Base-by-base conservation (phyloP, 2,113 vertebrate genomes). In the Lamprotornis superbus region DNA sequence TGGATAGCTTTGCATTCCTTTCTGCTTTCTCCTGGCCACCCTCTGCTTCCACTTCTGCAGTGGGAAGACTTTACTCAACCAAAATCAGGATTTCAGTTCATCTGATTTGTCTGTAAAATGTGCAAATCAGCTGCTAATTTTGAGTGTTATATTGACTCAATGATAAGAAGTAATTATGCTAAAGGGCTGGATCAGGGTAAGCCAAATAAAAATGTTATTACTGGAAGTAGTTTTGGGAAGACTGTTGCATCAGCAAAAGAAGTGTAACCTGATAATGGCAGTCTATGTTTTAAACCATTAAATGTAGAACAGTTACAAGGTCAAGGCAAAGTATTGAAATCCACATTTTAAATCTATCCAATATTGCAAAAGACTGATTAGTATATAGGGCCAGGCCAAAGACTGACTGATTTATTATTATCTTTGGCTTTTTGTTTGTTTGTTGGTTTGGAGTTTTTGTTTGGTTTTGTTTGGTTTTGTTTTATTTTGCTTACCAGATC, bases 171-270 rank as follows among this genome's bases (percentile, higher is more conserved):
- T 97, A 93, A 94, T 95, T 93, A 74, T 63, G 75, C 50, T 67
- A 31, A 83, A 77, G 53, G 67, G 5, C 92, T 93, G 83, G 31
- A 74, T 92, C 31, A 49, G 22, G 49, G 65, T 90, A 86, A 96
- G 95, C 81, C 35, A 94, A 95, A 81, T 47, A 95, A 93, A 94
- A 93, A 68, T 75, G 50, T 90, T 89, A 64, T 91, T 97, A 42
- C 82, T 95, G 96, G 87, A 96, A 96, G 68, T 73, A 52, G 16
- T 87, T 88, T 77, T 92, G 88, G 80, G 91, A 96, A 86, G 87
- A 78, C 31, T 73, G 64, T 94, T 95, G 70, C 77, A 95, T 94
- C 91, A 95, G 92, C 88, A 82, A 52, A 90, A 89, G 63, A 61
- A 28, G 20, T 74, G 69, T 91, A 95, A 79, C 70, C 61, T 90